Evolutionary conservation across 1,140 invertebrate genomes (phyloP), one percentile per base, ranked within the genome.

Genomic region (Apis florea): DNA sequence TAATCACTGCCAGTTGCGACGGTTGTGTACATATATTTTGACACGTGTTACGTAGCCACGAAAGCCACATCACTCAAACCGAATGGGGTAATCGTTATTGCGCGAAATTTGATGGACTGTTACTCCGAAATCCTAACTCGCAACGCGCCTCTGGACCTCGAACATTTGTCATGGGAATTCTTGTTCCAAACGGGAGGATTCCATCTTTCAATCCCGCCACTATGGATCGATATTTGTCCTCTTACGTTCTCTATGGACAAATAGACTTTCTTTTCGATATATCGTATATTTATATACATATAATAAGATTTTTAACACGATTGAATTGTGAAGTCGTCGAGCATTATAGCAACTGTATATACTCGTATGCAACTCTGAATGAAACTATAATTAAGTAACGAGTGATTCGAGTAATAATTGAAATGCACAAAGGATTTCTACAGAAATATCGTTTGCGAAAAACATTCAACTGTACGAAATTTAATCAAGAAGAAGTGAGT

Each of bases 1-100:
- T 84, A 86, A 89, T 83, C 85, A 83, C 73, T 83, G 82, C 68
- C 81, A 79, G 69, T 88, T 64, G 80, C 73, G 59, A 82, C 64
- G 74, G 56, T 64, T 77, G 69, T 70, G 24, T 70, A 71, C 47
- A 66, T 58, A 75, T 78, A 77, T 85, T 85, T 79, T 68, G 85
- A 85, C 71, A 72, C 61, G 61, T 80, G 56, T 72, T 76, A 76
- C 78, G 47, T 26, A 49, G 15, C 67, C 75, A 54, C 68, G 68
- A 56, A 66, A n/a, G 79, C 64, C 73, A 49, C 64, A 74, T 58
- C 49, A 79, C 49, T 75, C 67, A 70, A 73, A 58, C 58, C 69
- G 70, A 83, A 83, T 63, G 58, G 68, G 81, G 59, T 76, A 78
- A 87, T 82, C 77, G 84, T 83, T 79, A 70, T 67, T 82, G 66